phyloP scores from a whole-genome alignment of 1,140 invertebrate species.

The Fopius arisanus region DNA sequence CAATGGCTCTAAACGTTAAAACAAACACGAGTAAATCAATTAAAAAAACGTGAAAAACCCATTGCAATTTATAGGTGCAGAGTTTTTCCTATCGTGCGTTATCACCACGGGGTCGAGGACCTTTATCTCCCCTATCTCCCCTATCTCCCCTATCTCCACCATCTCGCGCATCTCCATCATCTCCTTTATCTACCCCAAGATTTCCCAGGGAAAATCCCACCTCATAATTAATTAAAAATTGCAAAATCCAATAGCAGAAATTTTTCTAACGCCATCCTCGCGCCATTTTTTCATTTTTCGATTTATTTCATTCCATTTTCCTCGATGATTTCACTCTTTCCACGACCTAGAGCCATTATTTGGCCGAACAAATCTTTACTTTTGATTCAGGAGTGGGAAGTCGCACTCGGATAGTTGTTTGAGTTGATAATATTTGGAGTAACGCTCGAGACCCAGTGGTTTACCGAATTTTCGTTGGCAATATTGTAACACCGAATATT shows the following conservation, averaged over 20 bases:
- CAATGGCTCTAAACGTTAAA: conserved; percentile 15
- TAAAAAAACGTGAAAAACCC: background rate
- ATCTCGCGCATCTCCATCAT: background rate
- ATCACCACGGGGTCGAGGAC: conserved; percentile 44
- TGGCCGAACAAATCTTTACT: conserved; percentile 57
- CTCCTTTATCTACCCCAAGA: background rate
- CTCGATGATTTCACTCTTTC: conserved; percentile 23
- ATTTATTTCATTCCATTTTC: too few species aligned
- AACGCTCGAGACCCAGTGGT: conserved; percentile 51
- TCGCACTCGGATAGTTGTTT: conserved; percentile 52
- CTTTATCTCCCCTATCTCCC: too few species aligned
- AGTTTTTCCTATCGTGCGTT: conserved; percentile 33
- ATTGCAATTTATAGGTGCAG: background rate
- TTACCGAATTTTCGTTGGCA: conserved; percentile 55
- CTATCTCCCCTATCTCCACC: too few species aligned
- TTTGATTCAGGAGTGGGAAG: conserved; percentile 49
- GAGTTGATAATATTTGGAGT: conserved; percentile 60
- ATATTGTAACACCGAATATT: conserved; percentile 51
- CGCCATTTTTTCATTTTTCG: conserved; percentile 37
- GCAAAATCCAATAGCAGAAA: background rate
- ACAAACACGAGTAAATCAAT: background rate
- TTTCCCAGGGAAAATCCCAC: background rate
- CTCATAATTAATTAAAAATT: too few species aligned
- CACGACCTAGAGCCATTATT: conserved; percentile 49
- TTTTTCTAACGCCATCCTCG: conserved; percentile 38